phyloP scores from a whole-genome alignment of 2,113 vertebrate species.

The Lamprologus lemairii region DNA sequence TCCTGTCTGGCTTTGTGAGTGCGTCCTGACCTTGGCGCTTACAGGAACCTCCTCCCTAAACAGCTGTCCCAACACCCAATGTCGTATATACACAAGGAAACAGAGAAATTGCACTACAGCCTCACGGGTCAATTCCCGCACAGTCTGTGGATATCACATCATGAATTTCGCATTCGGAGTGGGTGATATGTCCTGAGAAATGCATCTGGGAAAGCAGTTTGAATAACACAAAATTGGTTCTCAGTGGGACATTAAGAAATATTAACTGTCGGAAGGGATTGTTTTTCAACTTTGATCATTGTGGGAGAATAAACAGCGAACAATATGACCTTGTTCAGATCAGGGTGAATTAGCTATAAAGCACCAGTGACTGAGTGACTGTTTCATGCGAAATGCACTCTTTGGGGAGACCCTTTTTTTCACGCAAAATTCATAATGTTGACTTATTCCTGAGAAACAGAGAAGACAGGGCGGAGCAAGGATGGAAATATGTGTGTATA shows the following conservation, averaged over 20 bases:
- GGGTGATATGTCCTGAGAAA: neutral
- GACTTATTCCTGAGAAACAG: slow-evolving; percentile 37
- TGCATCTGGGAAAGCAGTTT: slow-evolving; percentile 7
- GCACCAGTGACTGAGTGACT: slow-evolving; percentile 25
- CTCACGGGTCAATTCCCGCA: neutral
- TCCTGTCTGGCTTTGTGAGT: slow-evolving; percentile 38
- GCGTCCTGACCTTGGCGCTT: slow-evolving; percentile 35
- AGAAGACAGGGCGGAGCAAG: slow-evolving; percentile 7
- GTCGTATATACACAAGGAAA: slow-evolving; percentile 22
- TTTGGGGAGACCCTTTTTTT: slow-evolving; percentile 28
- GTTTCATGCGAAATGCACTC: slow-evolving; percentile 43
- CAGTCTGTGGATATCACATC: slow-evolving; percentile 3
- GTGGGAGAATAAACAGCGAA: slow-evolving; percentile 37
- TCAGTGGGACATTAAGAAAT: slow-evolving; percentile 19
- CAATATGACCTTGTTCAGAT: slow-evolving; percentile 47
- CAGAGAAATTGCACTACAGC: neutral
- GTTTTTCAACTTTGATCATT: slow-evolving; percentile 32
- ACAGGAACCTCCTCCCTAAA: slow-evolving; percentile 62
- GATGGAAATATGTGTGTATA: slow-evolving; percentile 34
- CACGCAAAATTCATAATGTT: slow-evolving; percentile 47
- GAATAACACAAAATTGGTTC: slow-evolving; percentile 19
- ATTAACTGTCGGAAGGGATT: slow-evolving; percentile 30
- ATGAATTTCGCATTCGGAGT: slow-evolving; percentile 18
- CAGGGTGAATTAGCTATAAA: slow-evolving; percentile 17
- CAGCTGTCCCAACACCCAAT: slow-evolving; percentile 47